A percentile compares a stretch with the other conserved stretches of the same genome.
Conservation (phyloP, 37 sponge, comb jelly and placozoan genomes). For the Oscarella lobularis region DNA sequence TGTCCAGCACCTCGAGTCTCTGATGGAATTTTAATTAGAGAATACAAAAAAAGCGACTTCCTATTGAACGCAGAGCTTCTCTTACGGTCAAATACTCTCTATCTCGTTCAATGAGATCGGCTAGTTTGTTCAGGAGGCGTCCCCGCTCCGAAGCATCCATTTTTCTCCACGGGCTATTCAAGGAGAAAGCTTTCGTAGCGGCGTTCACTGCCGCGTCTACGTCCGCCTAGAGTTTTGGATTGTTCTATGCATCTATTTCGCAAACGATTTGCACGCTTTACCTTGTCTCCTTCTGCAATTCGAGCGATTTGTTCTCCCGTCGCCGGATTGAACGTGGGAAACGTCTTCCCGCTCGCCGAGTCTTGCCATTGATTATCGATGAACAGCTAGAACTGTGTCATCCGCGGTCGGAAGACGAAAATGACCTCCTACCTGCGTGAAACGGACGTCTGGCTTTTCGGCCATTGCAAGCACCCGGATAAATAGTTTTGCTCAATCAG, state of each 20-base stretch:
- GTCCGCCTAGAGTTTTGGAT: no score
- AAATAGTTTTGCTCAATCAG: no score
- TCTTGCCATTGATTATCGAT: slow-evolving; percentile 84
- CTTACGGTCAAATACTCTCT: slow-evolving; percentile 84
- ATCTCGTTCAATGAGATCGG: slow-evolving; percentile 88
- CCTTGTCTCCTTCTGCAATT: background rate
- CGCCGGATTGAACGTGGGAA: slow-evolving; percentile 67
- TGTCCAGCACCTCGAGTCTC: no score
- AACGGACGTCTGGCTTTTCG: no score
- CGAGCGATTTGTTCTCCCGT: slow-evolving; percentile 26
- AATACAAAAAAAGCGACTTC: no score
- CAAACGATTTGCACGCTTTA: no score
- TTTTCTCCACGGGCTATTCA: slow-evolving; percentile 76
- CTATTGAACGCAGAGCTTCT: slow-evolving; percentile 78
- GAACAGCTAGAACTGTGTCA: slow-evolving; percentile 75
- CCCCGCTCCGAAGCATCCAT: slow-evolving; percentile 93
- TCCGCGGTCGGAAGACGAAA: no score
- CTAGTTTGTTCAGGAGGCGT: slow-evolving; percentile 60
- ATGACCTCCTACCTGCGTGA: no score
- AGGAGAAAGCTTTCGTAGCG: slow-evolving; percentile 73
- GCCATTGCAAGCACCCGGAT: no score
- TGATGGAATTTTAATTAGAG: no score
- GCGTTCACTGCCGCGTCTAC: no score
- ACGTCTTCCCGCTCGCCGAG: slow-evolving; percentile 35
- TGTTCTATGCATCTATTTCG: no score